Evolutionary conservation across 1,140 invertebrate species (phyloP).

Genomic region (Zophobas atratus): DNA sequence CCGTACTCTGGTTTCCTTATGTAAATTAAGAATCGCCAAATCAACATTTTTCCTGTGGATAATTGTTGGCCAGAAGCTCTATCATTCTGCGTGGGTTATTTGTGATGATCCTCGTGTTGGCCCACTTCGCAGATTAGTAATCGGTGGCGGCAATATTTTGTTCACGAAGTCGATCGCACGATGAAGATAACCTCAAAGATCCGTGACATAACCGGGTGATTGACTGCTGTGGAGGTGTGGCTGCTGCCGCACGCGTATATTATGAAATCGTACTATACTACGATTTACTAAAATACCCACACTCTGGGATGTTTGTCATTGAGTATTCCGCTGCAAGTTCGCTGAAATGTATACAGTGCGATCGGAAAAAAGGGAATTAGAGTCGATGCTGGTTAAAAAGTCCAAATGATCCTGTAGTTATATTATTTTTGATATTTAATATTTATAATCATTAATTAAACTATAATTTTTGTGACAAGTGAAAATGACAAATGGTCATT

Average conservation of each 20-base stretch:
- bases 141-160: conserved; percentile 30
- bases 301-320: not conserved
- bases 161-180: conserved; percentile 22
- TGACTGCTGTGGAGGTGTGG: conserved; percentile 28
- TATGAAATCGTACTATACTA: conserved; percentile 31
- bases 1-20: conserved; percentile 36
- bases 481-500: no score
- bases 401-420: no score
- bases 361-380: no score
- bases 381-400: no score
- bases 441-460: no score
- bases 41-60: not conserved
- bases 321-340: not conserved
- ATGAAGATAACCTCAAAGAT: conserved; percentile 29
- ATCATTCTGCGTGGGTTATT: not conserved
- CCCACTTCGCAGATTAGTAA: no score
- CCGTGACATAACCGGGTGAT: conserved; percentile 33
- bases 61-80: not conserved
- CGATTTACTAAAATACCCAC: not conserved
- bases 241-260: not conserved
- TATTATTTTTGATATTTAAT: no score
- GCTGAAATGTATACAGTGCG: no score
- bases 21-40: conserved; percentile 29
- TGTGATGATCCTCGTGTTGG: no score
- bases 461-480: no score